These are phyloP conservation scores for Antrozous pallidus DNA, from an alignment of 2,797 vertebrate species.

Conservation along the genomic window DNA sequence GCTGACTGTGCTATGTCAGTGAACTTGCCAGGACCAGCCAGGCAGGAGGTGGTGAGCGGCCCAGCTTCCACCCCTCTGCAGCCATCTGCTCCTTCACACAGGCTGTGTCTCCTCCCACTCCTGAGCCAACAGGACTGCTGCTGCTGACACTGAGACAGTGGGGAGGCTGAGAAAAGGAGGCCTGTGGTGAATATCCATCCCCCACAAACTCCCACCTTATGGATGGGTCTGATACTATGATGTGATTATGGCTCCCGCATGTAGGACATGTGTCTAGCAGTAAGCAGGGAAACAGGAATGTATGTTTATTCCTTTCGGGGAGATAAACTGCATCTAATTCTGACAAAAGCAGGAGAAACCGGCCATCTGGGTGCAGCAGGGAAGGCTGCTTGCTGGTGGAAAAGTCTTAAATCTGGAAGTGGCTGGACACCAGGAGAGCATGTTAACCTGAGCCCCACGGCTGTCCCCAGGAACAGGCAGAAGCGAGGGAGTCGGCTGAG, in stretches of 20 bases:
- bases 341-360: neutral
- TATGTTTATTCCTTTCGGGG: neutral
- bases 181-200: neutral
- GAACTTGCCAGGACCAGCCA: conserved; percentile 35
- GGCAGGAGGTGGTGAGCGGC: neutral
- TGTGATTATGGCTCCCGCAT: no score
- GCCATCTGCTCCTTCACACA: conserved; percentile 44
- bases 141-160: neutral
- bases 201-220: neutral
- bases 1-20: neutral
- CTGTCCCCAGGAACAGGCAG: neutral
- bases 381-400: neutral
- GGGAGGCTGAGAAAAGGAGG: neutral
- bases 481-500: neutral
- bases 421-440: neutral
- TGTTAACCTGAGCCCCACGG: neutral
- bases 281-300: neutral
- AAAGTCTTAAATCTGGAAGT: neutral
- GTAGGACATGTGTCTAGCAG: neutral
- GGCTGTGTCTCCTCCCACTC: neutral
- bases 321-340: neutral
- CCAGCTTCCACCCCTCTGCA: neutral
- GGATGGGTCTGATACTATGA: neutral
- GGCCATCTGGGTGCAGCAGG: neutral
- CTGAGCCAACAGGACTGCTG: neutral